Conservation (phyloP, 2,888 invertebrate genomes). For the Saturnia pavonia region DNA sequence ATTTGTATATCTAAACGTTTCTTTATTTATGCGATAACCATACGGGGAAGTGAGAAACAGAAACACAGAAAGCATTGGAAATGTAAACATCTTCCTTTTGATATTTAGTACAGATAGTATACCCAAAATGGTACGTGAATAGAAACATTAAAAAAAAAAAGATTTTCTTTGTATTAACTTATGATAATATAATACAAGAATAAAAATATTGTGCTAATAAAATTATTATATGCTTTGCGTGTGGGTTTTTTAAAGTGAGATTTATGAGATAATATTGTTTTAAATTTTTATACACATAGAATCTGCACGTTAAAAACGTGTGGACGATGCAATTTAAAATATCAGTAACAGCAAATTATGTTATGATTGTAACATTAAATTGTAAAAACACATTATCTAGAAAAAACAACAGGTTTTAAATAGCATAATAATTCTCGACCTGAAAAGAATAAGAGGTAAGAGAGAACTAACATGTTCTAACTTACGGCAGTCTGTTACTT, state of each 20-base stretch:
- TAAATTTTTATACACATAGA: no score
- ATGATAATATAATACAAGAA: no score
- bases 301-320: not conserved
- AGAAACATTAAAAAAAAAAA: not conserved
- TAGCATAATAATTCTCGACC: not conserved
- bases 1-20: slow-evolving; percentile 12
- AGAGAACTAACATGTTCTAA: no score
- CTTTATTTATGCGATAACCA: slow-evolving; percentile 10
- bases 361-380: not conserved
- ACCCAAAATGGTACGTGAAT: not conserved
- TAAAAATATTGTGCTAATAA: no score
- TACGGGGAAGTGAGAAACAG: slow-evolving; percentile 11
- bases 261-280: no score
- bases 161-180: not conserved
- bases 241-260: no score
- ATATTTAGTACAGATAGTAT: not conserved
- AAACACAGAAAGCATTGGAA: slow-evolving; percentile 11
- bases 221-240: not conserved
- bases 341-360: not conserved
- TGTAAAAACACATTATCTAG: not conserved
- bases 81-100: slow-evolving; percentile 10
- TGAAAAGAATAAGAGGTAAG: not conserved
- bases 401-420: not conserved
- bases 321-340: not conserved
- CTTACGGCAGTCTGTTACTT: not conserved